These are phyloP conservation scores for Colinus virginianus DNA, from an alignment of 2,113 vertebrate species.

Conservation along the genomic window DNA sequence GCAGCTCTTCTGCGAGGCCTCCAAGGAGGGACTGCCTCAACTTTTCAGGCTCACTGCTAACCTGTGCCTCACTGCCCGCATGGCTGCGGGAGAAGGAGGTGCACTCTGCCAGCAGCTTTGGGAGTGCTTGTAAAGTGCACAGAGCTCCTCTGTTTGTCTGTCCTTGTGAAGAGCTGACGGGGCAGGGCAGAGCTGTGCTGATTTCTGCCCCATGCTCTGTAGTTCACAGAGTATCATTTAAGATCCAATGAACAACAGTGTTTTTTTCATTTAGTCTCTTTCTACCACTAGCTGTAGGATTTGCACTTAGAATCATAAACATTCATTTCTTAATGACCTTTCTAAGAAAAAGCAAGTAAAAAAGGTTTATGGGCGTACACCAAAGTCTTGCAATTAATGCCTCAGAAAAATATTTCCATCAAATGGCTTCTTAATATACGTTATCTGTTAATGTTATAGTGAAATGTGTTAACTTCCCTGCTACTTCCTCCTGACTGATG, in stretches of 20 bases:
- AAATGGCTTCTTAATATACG: slow-evolving; percentile 59
- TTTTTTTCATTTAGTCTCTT: background rate
- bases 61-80: background rate
- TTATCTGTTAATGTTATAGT: slow-evolving; percentile 43
- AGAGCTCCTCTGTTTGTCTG: background rate
- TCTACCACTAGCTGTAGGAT: background rate
- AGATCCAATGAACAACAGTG: background rate
- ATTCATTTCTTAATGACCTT: slow-evolving; percentile 46
- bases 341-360: slow-evolving; percentile 34
- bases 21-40: background rate
- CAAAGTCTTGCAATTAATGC: slow-evolving; percentile 70
- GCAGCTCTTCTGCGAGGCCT: background rate
- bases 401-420: slow-evolving; percentile 50
- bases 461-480: slow-evolving; percentile 56
- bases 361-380: slow-evolving; percentile 51
- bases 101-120: background rate
- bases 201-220: background rate
- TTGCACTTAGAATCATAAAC: background rate
- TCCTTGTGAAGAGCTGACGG: background rate
- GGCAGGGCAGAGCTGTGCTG: background rate
- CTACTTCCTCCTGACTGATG: slow-evolving; percentile 50
- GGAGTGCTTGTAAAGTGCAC: background rate
- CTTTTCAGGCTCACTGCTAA: rapidly evolving
- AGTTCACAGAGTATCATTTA: background rate
- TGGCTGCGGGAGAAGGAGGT: background rate